A percentile compares a stretch with the other conserved stretches of the same genome.
phyloP scores from a whole-genome alignment of 1,140 invertebrate genomes.

The Acromyrmex echinatior region DNA sequence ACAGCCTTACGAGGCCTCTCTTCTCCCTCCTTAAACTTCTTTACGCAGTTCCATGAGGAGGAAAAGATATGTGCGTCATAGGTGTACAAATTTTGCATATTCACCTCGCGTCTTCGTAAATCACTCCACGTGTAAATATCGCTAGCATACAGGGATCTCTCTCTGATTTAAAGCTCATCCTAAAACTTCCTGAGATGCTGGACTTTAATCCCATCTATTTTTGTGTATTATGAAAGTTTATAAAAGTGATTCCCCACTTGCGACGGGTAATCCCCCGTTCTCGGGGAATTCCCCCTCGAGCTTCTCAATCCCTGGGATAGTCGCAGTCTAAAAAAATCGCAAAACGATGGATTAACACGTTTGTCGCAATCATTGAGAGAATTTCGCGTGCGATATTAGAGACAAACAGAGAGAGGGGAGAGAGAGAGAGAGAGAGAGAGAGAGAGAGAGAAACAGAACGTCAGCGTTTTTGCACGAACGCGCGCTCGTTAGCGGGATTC shows the following conservation, averaged over 20 bases:
- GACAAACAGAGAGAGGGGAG: neutral
- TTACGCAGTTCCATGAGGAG: neutral
- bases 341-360: neutral
- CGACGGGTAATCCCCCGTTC: neutral
- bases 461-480: conserved; percentile 40
- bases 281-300: neutral
- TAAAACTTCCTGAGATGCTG: neutral
- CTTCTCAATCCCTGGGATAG: neutral
- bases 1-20: conserved; percentile 4
- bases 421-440: neutral
- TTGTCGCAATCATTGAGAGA: conserved; percentile 2
- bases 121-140: conserved; percentile 32
- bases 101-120: neutral
- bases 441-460: neutral
- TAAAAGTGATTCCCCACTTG: neutral
- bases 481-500: conserved; percentile 58
- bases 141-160: neutral
- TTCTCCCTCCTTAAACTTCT: neutral
- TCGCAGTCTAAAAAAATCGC: conserved; percentile 7
- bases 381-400: conserved; percentile 15
- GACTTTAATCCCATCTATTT: conserved; percentile 30
- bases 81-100: conserved; percentile 19
- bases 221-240: neutral
- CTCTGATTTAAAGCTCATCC: conserved; percentile 12
- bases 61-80: conserved; percentile 37